Percentiles rank a stretch among this genome's conserved stretches.
phyloP scores from a whole-genome alignment of 92 coral and sea anemone genomes.

The Virgularia gustaviana region DNA sequence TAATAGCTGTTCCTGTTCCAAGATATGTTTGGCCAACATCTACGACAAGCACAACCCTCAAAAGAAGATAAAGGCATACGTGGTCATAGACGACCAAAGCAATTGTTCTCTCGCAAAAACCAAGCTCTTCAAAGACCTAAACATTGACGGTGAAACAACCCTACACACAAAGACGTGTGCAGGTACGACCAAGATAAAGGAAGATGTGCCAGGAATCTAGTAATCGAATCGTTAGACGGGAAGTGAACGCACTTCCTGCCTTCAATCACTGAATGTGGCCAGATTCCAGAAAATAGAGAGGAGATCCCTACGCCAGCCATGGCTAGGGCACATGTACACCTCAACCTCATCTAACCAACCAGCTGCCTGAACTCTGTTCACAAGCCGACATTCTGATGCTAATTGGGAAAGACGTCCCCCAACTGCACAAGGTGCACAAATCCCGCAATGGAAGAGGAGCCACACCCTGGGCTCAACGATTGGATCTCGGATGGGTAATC shows the following conservation, averaged over 20 bases:
- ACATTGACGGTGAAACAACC: too few species aligned
- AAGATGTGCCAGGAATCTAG: too few species aligned
- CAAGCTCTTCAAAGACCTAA: too few species aligned
- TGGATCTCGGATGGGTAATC: background rate
- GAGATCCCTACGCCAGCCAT: slow-evolving; percentile 15
- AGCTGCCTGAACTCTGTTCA: background rate
- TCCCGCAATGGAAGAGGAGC: slow-evolving; percentile 1
- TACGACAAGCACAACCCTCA: slow-evolving; percentile 30
- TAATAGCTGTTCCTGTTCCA: slow-evolving; percentile 42
- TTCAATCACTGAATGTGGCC: slow-evolving; percentile 1
- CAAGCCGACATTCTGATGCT: slow-evolving; percentile 13
- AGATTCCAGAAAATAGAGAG: slow-evolving; percentile 3
- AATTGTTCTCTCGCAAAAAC: too few species aligned
- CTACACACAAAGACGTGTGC: too few species aligned
- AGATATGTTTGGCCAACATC: slow-evolving; percentile 54
- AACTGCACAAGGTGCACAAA: slow-evolving; percentile 6
- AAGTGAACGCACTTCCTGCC: background rate
- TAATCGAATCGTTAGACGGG: too few species aligned
- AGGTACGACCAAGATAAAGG: too few species aligned
- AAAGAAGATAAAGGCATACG: slow-evolving; percentile 35
- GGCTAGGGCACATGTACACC: slow-evolving; percentile 5
- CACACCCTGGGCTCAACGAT: slow-evolving; percentile 15
- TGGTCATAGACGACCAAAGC: too few species aligned
- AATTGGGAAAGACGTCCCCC: slow-evolving; percentile 4
- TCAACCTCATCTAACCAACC: slow-evolving; percentile 18